Evolutionary conservation across 2,888 invertebrate species (phyloP), one percentile per base, ranked within the genome.

Genomic region (Cenopis cana): DNA sequence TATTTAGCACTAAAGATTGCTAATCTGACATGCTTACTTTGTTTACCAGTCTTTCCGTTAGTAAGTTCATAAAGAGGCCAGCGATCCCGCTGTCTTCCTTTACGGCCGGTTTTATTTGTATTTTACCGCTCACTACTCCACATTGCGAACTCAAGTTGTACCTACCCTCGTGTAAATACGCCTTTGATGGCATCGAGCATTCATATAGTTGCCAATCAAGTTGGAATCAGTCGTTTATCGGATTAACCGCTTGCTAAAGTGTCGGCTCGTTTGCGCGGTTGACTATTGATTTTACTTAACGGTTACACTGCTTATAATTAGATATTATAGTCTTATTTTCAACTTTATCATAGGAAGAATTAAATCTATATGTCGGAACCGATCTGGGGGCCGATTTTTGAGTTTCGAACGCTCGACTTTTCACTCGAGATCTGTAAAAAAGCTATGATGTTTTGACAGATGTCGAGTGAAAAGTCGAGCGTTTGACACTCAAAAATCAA

Each of bases 141-240:
- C 41, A 65, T 69, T 65, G 57, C 56, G 12, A 59, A 41, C 61
- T 52, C 62, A 60, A 66, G 54, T 60, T 65, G 64, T 62, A 41
- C 62, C 49, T 62, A 64, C 57, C 50, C 41, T 60, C 38, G 54
- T 46, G 59, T 60, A 54, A 70, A 70, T 65, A 69, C 65, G 57
- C 57, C 57, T 41, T 57, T 59, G 64, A 65, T 60, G 65, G 66
- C 70, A 59, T 60, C 54, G 52, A 70, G 46, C 70, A 66, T 60
- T 60, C 66, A 66, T 69, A 64, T 69, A 66, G 70, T 62, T 69
- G 69, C 70, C 70, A 70, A 70, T 66, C 59, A 65, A 65, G 65
- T 70, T 60, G 33, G 59, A 70, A 70, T 70, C 66, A 70, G 60
- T 55, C 70, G 54, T 54, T 66, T 66, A 70, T 60, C 54, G 54